Conservation (phyloP, 2,113 vertebrate species). For the Cavia aperea region DNA sequence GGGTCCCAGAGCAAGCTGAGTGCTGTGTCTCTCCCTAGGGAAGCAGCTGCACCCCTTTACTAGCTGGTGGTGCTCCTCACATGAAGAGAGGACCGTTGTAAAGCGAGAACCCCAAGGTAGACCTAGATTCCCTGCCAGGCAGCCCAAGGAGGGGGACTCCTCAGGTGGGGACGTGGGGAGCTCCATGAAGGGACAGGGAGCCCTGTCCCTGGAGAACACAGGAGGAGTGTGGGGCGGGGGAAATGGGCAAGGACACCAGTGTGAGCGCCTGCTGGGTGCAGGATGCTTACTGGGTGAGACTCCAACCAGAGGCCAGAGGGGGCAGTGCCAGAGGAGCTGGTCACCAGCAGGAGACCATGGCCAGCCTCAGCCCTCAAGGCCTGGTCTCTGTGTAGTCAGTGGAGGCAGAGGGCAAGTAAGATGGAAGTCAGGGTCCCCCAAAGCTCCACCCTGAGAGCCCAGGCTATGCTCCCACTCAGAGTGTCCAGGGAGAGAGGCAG, state of each 20-base stretch:
- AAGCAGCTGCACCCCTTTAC: constrained; percentile 18
- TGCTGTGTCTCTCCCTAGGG: constrained; percentile 58
- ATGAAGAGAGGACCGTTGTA: constrained; percentile 50
- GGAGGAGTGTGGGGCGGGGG: too few relatives aligned
- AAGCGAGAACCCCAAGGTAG: constrained; percentile 61
- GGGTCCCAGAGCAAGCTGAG: neutral
- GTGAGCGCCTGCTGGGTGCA: fast-evolving
- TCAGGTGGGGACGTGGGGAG: neutral
- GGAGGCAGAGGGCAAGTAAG: neutral
- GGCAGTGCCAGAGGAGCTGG: neutral
- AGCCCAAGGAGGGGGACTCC: neutral
- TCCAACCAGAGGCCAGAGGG: fast-evolving
- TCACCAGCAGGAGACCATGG: neutral
- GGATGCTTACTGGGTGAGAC: neutral
- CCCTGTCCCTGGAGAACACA: fast-evolving
- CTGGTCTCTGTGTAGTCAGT: neutral
- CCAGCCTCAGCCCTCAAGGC: neutral
- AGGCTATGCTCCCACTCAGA: too few relatives aligned
- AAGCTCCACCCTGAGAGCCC: neutral
- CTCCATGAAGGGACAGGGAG: neutral
- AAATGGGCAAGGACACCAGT: too few relatives aligned
- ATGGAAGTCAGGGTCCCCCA: neutral
- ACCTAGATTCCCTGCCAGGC: neutral
- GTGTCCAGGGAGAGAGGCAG: neutral
- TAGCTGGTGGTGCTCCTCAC: constrained; percentile 32